Base-by-base conservation (phyloP, 2,888 invertebrate species). In the Plagodis pulveraria region DNA sequence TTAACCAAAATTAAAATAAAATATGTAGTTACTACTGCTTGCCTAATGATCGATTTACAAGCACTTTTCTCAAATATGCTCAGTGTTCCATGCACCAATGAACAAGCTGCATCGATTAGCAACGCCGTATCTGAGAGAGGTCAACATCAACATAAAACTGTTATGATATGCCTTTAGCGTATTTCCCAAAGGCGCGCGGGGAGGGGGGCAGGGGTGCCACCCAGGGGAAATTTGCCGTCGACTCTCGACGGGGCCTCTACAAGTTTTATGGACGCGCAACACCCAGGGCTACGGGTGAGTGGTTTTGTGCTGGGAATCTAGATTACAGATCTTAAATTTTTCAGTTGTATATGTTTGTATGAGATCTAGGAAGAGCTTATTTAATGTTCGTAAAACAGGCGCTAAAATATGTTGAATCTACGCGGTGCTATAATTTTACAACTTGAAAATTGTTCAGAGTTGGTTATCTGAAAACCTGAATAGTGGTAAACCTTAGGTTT, bases 111-210 rank as follows among this genome's bases (percentile, higher is more conserved):
- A 76, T 69, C 77, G 79, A 84, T 84, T 84, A 72, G 65, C 65
- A 73, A 69, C 74, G 71, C 73, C 71, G 76, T 78, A 77, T 73
- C 76, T 78, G 69, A 65, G 84, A 83, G 87, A 88, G 90, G 89
- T 90, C 90, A 87, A 84, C 86, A 90, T 89, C 89, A 89, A 89
- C 91, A 91, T 91, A 91, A 91, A 91, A 89, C 88, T 90, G 91
- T 90, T 91, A 92, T 91, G 89, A 91, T 91, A 91, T 91, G 90
- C 86, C 91, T 87, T 88, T 84, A 86, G 86, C 87, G 91, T 89
- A 91, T 91, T 90, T 91, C 90, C 91, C 90, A 82, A 76, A 73
- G 86, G 87, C 83, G 77, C 82, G 77, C 77, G 77, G 81, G 67
- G 73, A 78, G 77, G 80, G 82, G 81, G 73, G 78, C 78, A 77